Evolutionary conservation across 2,113 vertebrate species (phyloP), one percentile per base, ranked within the genome.

Genomic region (Gorsachius goisagi): DNA sequence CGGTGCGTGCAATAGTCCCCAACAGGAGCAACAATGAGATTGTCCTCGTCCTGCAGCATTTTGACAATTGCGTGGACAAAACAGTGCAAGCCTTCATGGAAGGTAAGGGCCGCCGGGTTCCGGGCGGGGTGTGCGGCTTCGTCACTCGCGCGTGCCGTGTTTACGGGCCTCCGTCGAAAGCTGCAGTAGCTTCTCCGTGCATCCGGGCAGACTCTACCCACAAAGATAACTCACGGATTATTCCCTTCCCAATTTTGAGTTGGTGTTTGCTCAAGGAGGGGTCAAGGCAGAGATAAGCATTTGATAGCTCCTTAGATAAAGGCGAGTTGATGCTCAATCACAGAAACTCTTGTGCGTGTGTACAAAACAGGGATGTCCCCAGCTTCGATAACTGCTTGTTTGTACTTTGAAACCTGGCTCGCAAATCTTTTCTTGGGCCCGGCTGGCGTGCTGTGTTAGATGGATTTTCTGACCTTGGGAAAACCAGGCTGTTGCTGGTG

Each of bases 1-100:
- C 99, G 0, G 99, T 99, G 45, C 98, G 99, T 41, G 99, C 99
- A 0, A 98, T 99, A 7, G 99, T 99, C 88, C 99, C 99, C 88
- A 99, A 99, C 98, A 98, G 99, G 93, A 99, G 99, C 97, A 99
- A 99, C 98, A 99, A 99, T 45, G 99, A 99, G 98, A 99, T 99
- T 3, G 98, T 99, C 87, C 97, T 99, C 71, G 99, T 99, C 90
- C 96, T 99, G 91, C 99, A 99, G 97, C 99, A 99, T 87, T 99
- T 99, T 68, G 99, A 99, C 97, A 99, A 99, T 97, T 98, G 98
- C 7, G 99, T 99, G 44, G 99, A 99, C 96, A 99, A 97, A 89
- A 99, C 99, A 0, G 99, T 99, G 58, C 99, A 99, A 79, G 99
- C 99, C 12, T 99, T 99, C 55, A 98, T 99, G 95, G 99, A 99